Evolutionary conservation across 2,888 invertebrate genomes (phyloP), one percentile per base, ranked within the genome.

Genomic region (Chymomyza fuscimana): DNA sequence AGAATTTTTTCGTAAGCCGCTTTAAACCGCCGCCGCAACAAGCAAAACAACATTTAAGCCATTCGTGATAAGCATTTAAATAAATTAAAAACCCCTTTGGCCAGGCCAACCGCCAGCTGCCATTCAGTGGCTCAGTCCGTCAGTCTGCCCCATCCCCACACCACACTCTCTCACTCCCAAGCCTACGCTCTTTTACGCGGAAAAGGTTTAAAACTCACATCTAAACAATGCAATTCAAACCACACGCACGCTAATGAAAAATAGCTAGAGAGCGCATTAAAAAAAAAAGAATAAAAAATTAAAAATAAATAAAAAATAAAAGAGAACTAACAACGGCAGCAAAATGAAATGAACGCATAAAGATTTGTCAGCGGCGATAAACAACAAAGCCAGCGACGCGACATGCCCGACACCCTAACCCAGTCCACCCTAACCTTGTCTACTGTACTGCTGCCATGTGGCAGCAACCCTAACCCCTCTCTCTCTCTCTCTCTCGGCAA

Each of bases 31-130:
- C 84, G 78, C 86, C 85, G 67, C 81, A 80, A 86, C 85, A 86
- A 87, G 81, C 84, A 79, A 79, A 84, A 87, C 77, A 85, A 82
- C 86, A 87, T 79, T 88, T 88, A 86, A 87, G 87, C 87, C 89
- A 80, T 86, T 86, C 86, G 82, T 83, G 86, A 87, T 87, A 87
- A 87, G 87, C 87, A 88, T 88, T 87, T 87, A 88, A 87, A 87
- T 87, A 88, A 88, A 87, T 87, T 87, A 87, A 87, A 88, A 77
- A 75, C 87, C 16, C 74, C 82, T 74, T 73, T 62, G 73, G 40
- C 40, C 40, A 12, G 40, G 40, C 40, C 40, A 46, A 46, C 40
- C 40, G 40, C 40, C 40, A 46, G 22, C 22, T 62, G 62, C 25
- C 62, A 16, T 15, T 1, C 62, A n/a, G 9, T 77, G 74, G 77